Conservation (phyloP, 2,113 vertebrate species). For the Oceanodroma tethys region DNA sequence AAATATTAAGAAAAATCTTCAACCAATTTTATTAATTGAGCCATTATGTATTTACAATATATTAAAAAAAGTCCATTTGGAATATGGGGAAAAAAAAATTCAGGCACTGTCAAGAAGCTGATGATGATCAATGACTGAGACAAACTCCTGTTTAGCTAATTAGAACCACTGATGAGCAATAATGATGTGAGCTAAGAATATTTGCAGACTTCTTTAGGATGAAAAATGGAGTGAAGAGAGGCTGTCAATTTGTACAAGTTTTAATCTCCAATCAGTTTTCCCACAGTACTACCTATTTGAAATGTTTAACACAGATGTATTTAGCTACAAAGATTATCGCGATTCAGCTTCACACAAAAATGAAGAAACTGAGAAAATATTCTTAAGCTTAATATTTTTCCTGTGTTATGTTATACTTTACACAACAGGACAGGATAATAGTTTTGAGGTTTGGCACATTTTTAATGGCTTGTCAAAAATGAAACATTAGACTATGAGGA, state of each 20-base stretch:
- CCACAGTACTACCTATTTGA: conserved; percentile 71
- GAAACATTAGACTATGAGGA: conserved; percentile 65
- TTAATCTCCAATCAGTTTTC: conserved; percentile 76
- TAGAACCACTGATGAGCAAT: conserved; percentile 86
- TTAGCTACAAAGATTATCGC: conserved; percentile 67
- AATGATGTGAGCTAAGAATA: conserved; percentile 82
- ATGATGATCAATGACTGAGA: conserved; percentile 86
- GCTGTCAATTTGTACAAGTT: conserved; percentile 78
- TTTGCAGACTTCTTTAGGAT: conserved; percentile 83
- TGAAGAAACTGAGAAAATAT: conserved; percentile 63
- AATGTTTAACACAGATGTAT: conserved; percentile 68
- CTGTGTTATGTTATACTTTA: conserved; percentile 47
- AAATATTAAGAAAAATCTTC: not conserved
- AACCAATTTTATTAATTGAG: conserved; percentile 23
- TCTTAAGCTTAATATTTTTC: conserved; percentile 60
- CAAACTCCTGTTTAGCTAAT: conserved; percentile 84
- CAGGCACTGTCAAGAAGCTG: conserved; percentile 78
- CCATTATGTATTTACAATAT: conserved; percentile 20
- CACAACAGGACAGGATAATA: conserved; percentile 35
- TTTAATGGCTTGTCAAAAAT: conserved; percentile 73
- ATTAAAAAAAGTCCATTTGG: not conserved
- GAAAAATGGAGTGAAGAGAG: conserved; percentile 83
- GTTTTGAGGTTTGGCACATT: conserved; percentile 69
- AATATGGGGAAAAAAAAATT: conserved; percentile 14
- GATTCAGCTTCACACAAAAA: conserved; percentile 56